These are phyloP conservation scores for Spicauda simplicius DNA, from an alignment of 2,888 invertebrate species.

Conservation along the genomic window DNA sequence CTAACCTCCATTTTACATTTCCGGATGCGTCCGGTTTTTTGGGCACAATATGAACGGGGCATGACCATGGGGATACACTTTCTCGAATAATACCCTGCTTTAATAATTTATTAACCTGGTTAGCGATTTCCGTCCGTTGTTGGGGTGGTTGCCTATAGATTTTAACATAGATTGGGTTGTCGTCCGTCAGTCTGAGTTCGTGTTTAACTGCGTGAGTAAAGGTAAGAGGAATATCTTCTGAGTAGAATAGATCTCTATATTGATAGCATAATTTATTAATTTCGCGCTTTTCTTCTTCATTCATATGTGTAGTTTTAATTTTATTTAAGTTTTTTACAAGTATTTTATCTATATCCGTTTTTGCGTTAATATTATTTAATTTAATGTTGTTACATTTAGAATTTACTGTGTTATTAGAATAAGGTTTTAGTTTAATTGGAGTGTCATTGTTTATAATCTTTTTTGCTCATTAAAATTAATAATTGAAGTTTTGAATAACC, in stretches of 20 bases:
- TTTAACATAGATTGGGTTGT: slow-evolving; percentile 32
- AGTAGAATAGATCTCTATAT: slow-evolving; percentile 21
- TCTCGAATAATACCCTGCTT: slow-evolving; percentile 44
- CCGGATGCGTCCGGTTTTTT: slow-evolving; percentile 36
- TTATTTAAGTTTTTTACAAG: slow-evolving; percentile 10
- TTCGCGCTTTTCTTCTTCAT: slow-evolving; percentile 28
- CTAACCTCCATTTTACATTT: slow-evolving; percentile 46
- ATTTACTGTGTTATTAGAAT: too few species aligned
- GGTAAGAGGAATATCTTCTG: slow-evolving; percentile 16
- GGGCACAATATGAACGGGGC: too few species aligned
- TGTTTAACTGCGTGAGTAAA: slow-evolving; percentile 23
- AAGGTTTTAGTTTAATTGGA: too few species aligned
- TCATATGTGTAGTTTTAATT: slow-evolving; percentile 18
- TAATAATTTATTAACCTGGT: slow-evolving; percentile 45
- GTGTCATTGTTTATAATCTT: too few species aligned
- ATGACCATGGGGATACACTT: too few species aligned
- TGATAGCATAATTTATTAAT: slow-evolving; percentile 16
- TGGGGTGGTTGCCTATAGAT: slow-evolving; percentile 40
- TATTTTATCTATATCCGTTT: too few species aligned
- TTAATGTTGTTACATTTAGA: too few species aligned
- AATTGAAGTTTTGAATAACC: slow-evolving; percentile 16
- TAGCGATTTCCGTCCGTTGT: slow-evolving; percentile 46
- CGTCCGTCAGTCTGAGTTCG: slow-evolving; percentile 26
- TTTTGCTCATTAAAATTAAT: too few species aligned
- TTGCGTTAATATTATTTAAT: too few species aligned